Percentiles rank a stretch among this genome's conserved stretches.
Conservation (phyloP, 2,113 vertebrate genomes). For the Passerina amoena region DNA sequence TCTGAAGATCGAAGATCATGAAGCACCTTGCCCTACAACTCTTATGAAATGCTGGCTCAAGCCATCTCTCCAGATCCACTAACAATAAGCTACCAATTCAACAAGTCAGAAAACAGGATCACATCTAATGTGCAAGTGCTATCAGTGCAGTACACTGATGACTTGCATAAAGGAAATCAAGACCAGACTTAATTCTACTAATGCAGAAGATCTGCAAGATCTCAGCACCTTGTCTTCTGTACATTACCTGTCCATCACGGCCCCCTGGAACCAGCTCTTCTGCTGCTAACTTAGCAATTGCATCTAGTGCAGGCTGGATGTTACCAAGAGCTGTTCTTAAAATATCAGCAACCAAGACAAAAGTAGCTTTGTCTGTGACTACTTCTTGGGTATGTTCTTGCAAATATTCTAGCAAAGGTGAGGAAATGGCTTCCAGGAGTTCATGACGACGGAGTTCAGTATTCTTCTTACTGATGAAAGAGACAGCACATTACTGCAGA, state of each 20-base stretch:
- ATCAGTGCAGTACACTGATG: rapidly evolving
- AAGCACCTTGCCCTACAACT: not conserved
- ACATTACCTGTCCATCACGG: slow-evolving; percentile 73
- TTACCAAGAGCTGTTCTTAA: slow-evolving; percentile 83
- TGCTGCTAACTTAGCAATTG: slow-evolving; percentile 84
- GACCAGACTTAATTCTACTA: not conserved
- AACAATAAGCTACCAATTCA: not conserved
- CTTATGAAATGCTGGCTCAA: not conserved
- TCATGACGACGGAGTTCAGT: slow-evolving; percentile 76
- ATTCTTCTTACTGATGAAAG: slow-evolving; percentile 87
- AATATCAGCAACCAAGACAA: slow-evolving; percentile 84
- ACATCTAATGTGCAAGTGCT: rapidly evolving
- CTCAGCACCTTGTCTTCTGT: not conserved
- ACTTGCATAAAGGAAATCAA: not conserved
- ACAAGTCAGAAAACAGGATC: not conserved
- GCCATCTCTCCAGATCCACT: not conserved
- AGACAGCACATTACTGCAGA: not conserved
- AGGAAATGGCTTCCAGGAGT: slow-evolving; percentile 88
- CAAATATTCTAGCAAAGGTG: slow-evolving; percentile 82
- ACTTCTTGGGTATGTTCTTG: slow-evolving; percentile 77
- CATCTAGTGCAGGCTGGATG: slow-evolving; percentile 82
- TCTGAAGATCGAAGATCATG: not conserved
- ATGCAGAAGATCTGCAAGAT: not conserved
- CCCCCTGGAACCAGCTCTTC: slow-evolving; percentile 85
- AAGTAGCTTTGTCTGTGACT: slow-evolving; percentile 83